These are phyloP conservation scores for Choreutis nemorana DNA, from an alignment of 2,888 invertebrate species.

Conservation along the genomic window DNA sequence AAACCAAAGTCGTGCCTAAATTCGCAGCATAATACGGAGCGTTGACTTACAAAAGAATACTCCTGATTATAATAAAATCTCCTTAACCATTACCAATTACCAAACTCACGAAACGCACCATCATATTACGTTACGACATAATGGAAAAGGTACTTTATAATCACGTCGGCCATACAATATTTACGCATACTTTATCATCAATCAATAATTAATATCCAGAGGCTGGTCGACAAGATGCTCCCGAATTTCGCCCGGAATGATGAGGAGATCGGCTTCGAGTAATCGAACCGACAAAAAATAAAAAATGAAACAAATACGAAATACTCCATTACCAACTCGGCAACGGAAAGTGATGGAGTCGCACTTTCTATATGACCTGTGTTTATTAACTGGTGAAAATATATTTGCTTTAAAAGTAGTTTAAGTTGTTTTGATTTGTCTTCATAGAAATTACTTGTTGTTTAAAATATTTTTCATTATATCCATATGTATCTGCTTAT, in stretches of 20 bases:
- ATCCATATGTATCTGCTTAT: constrained; percentile 1
- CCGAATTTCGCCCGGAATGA: constrained; percentile 64
- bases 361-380: no score
- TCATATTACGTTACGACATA: constrained; percentile 13
- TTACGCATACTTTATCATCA: constrained; percentile 58
- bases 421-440: no score
- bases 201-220: constrained; percentile 65
- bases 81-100: no score
- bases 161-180: constrained; percentile 38
- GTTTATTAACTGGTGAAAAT: no score
- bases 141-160: constrained; percentile 21
- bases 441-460: constrained; percentile 1
- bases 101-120: no score
- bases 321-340: constrained; percentile 56
- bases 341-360: constrained; percentile 33
- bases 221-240: constrained; percentile 58
- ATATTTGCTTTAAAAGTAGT: no score
- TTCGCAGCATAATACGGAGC: no score
- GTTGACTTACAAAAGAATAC: no score
- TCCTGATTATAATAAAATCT: no score
- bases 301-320: constrained; percentile 67
- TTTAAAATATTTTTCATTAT: constrained; percentile 3
- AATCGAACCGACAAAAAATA: constrained; percentile 63
- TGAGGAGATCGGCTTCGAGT: constrained; percentile 63
- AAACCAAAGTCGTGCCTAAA: no score